Evolutionary conservation across 1,140 invertebrate genomes (phyloP).

Genomic region (Aphelinus certus): DNA sequence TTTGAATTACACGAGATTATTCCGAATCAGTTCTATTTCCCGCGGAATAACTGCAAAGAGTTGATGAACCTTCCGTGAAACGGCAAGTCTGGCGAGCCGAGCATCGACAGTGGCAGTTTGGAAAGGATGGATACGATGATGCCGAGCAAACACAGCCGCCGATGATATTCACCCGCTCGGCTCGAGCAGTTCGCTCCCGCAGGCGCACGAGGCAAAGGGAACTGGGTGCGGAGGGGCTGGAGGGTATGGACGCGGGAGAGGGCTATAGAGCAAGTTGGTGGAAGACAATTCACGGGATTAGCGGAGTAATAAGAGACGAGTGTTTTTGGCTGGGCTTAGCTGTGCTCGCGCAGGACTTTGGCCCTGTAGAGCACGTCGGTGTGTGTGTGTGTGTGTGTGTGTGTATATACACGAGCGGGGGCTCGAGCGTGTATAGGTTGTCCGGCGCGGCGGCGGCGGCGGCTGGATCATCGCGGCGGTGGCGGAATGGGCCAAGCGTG

Average conservation of each 20-base stretch:
- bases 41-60: no score
- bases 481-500: constrained; percentile 31
- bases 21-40: no score
- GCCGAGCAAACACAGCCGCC: no score
- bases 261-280: constrained; percentile 35
- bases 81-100: no score
- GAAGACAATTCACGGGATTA: constrained; percentile 63
- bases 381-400: background rate
- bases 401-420: background rate
- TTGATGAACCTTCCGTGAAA: no score
- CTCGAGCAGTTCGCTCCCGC: background rate
- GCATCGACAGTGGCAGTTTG: no score
- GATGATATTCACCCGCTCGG: no score
- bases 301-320: constrained; percentile 64
- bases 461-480: constrained; percentile 40
- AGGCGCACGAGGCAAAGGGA: background rate
- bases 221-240: constrained; percentile 34
- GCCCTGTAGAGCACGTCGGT: constrained; percentile 51
- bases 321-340: constrained; percentile 62
- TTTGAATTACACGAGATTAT: no score
- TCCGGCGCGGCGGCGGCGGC: constrained; percentile 2
- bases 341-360: constrained; percentile 59
- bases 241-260: constrained; percentile 9
- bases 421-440: background rate
- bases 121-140: no score